These are phyloP conservation scores for Netta rufina DNA, from an alignment of 2,797 vertebrate species.

Conservation along the genomic window DNA sequence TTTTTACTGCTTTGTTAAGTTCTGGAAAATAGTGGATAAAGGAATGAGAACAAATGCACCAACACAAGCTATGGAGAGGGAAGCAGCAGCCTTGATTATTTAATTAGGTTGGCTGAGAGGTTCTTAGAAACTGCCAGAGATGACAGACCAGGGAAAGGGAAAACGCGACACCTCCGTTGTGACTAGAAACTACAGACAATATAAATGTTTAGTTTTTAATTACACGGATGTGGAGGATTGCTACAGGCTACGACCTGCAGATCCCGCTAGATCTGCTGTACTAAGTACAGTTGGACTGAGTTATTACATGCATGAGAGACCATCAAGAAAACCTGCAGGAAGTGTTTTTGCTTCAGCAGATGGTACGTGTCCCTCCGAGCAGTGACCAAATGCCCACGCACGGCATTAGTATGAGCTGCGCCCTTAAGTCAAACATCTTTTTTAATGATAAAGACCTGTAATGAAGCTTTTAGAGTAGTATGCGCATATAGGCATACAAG, in stretches of 20 bases:
- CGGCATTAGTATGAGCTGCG: background rate
- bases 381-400: background rate
- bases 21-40: background rate
- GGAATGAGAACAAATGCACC: background rate
- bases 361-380: background rate
- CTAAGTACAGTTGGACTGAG: background rate
- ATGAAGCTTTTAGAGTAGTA: background rate
- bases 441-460: background rate
- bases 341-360: background rate
- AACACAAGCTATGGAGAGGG: background rate
- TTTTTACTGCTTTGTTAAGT: constrained; percentile 36
- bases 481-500: background rate
- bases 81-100: background rate
- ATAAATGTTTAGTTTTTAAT: constrained; percentile 38
- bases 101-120: constrained; percentile 1
- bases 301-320: background rate
- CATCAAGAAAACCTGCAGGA: background rate
- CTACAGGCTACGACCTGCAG: constrained; percentile 16
- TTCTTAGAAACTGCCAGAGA: background rate
- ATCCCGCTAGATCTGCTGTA: background rate
- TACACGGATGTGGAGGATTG: background rate
- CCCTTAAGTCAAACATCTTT: background rate
- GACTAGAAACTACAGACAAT: background rate
- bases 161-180: background rate
- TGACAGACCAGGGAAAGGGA: background rate